phyloP scores from a whole-genome alignment of 2,888 invertebrate genomes.

The Vannuccia rotundouncinata region DNA sequence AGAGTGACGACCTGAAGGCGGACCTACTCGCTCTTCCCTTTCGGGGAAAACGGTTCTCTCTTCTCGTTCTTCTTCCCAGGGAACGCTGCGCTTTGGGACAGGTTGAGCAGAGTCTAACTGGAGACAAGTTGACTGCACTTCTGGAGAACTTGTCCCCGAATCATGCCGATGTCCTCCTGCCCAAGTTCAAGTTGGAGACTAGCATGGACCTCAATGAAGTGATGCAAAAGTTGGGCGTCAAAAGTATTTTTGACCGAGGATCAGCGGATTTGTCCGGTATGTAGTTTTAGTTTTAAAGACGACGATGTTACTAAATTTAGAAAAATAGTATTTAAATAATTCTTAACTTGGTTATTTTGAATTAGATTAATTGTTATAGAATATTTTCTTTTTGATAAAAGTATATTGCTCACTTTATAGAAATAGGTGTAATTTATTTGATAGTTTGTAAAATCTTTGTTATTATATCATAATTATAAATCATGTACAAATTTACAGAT shows the following conservation, averaged over 20 bases:
- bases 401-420: too few relatives aligned
- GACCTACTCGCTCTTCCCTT: not conserved
- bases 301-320: too few relatives aligned
- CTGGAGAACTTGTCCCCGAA: not conserved
- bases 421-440: too few relatives aligned
- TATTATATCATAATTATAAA: too few relatives aligned
- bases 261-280: conserved; percentile 39
- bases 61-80: not conserved
- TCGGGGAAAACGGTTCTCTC: not conserved
- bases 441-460: too few relatives aligned
- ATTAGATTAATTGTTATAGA: too few relatives aligned
- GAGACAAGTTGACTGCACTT: not conserved
- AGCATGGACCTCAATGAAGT: conserved; percentile 31
- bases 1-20: not conserved
- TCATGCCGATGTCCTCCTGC: conserved; percentile 18
- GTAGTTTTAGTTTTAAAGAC: too few relatives aligned
- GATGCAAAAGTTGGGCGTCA: conserved; percentile 34
- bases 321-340: too few relatives aligned
- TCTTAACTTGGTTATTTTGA: too few relatives aligned
- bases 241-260: conserved; percentile 28
- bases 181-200: conserved; percentile 40
- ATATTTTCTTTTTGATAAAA: too few relatives aligned
- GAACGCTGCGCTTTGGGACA: not conserved
- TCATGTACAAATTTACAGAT: too few relatives aligned
- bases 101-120: not conserved